phyloP scores from a whole-genome alignment of 2,888 invertebrate species.

The Eilema sororculum region DNA sequence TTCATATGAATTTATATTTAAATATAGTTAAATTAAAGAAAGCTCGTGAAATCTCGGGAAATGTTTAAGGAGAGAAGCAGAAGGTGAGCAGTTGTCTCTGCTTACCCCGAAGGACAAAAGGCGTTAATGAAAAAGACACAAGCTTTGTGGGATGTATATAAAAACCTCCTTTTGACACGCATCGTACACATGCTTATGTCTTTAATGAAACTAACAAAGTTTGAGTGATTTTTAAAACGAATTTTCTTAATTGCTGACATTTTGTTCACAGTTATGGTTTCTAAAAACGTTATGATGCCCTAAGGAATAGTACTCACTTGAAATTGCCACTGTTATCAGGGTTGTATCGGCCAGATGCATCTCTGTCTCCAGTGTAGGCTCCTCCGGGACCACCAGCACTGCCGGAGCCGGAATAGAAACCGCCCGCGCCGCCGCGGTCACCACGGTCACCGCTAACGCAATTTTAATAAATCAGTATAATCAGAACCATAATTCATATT shows the following conservation, averaged over 20 bases:
- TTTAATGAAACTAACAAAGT: too few species aligned
- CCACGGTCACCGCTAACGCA: slow-evolving; percentile 51
- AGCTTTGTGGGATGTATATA: too few species aligned
- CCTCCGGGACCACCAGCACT: slow-evolving; percentile 47
- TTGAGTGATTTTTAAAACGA: too few species aligned
- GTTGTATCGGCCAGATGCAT: slow-evolving; percentile 4
- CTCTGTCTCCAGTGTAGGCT: slow-evolving; percentile 39
- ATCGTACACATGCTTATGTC: too few species aligned
- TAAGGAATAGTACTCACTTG: background rate
- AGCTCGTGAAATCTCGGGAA: too few species aligned
- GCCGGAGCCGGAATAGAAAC: slow-evolving; percentile 53
- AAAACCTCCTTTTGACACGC: too few species aligned
- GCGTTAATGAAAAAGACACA: too few species aligned
- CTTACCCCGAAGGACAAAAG: too few species aligned
- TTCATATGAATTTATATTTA: background rate
- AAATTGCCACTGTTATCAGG: slow-evolving; percentile 11
- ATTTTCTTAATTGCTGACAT: background rate
- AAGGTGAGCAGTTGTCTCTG: too few species aligned
- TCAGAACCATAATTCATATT: background rate
- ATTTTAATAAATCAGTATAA: background rate
- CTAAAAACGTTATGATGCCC: background rate
- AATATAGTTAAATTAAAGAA: background rate
- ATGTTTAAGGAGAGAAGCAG: too few species aligned
- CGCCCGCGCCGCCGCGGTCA: slow-evolving; percentile 52
- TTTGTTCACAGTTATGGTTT: background rate